Evolutionary conservation across 2,113 vertebrate genomes (phyloP).

Genomic region (Cnemophilus loriae): DNA sequence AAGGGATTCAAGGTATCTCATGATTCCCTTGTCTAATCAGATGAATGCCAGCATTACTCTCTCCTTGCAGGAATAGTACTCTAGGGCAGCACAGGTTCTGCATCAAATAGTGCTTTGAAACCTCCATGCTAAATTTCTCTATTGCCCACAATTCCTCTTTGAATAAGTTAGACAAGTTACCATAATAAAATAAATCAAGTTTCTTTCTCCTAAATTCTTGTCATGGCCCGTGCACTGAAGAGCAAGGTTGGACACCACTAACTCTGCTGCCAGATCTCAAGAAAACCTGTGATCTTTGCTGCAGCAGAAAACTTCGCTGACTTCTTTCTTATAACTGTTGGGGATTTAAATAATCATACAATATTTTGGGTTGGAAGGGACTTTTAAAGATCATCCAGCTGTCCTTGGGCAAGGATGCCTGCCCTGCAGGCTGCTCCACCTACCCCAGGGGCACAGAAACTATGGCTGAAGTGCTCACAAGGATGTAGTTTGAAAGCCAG

Average conservation of each 20-base stretch:
- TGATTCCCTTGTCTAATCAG: background rate
- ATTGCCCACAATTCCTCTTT: background rate
- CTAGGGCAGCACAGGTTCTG: background rate
- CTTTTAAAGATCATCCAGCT: background rate
- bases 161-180: background rate
- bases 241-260: background rate
- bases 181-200: background rate
- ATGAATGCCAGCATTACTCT: background rate
- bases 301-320: background rate
- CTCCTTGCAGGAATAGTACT: background rate
- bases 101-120: background rate
- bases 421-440: background rate
- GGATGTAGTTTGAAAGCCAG: background rate
- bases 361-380: background rate
- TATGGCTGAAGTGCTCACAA: background rate
- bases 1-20: background rate
- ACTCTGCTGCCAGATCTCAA: background rate
- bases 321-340: background rate
- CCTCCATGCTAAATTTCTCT: background rate
- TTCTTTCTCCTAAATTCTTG: background rate
- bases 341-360: background rate
- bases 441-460: background rate
- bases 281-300: background rate
- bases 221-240: background rate
- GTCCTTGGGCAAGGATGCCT: background rate